Base-by-base conservation (phyloP, 2,888 invertebrate species). In the Cryptus viduatorius region DNA sequence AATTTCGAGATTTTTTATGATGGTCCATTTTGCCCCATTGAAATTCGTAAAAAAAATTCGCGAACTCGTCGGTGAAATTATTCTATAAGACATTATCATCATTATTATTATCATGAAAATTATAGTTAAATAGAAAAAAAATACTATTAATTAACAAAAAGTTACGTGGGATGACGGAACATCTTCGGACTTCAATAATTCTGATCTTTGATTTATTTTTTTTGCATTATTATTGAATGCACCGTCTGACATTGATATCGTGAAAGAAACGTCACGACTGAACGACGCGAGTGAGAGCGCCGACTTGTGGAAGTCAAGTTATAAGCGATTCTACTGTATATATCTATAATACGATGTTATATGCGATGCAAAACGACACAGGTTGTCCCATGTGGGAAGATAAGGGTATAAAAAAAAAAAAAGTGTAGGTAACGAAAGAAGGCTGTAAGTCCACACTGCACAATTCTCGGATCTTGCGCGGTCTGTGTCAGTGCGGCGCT, bases 381-480 rank as follows among this genome's bases (percentile, higher is more conserved):
- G 59, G 59, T 59, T 59, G 59, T 59, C 4, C 24, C 59, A 12
- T 14, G 59, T 10, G 59, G 59, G 59, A 29, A 29, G 59, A 24
- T 29, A 29, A 59, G 68, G 72, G 72, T 78, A 69, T 8, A 16
- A 46, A n/a, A 42, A 67, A 42, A 79, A 61, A 73, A 8, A 50
- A 68, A 50, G 77, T 61, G 68, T 50, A 80, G 61, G 67, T 50
- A 64, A 78, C 42, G 67, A 76, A 72, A 75, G 46, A 65, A 67
- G 68, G 37, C 46, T 69, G 67, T 75, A 75, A 78, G 67, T 80
- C 56, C 64, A 80, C 73, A 75, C 75, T 71, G 75, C 76, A 50
- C 78, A 53, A 37, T 78, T 82, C 84, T 68, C 73, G 71, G 75
- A 65, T 79, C 69, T 84, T 81, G 71, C 82, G 76, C 75, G 77